Evolutionary conservation across 2,113 vertebrate species (phyloP).

Genomic region (Etheostoma spectabile): DNA sequence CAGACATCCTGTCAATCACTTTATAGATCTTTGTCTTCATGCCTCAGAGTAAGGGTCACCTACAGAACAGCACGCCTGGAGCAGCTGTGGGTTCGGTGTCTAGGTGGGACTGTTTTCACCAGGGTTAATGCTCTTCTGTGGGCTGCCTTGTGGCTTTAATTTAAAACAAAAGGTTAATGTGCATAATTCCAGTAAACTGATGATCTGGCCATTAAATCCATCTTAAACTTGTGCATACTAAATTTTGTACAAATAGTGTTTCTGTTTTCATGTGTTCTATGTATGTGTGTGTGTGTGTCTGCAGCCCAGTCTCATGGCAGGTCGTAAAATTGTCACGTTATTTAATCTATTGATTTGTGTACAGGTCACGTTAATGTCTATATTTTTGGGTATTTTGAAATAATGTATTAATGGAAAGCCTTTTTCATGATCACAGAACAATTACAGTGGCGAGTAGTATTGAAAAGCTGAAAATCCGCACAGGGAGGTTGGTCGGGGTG

Average conservation of each 20-base stretch:
- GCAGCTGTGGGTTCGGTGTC: background rate
- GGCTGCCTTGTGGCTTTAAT: background rate
- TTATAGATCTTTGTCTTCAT: background rate
- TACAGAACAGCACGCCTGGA: background rate
- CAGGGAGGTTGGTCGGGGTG: too few relatives aligned
- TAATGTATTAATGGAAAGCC: too few relatives aligned
- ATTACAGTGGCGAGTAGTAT: too few relatives aligned
- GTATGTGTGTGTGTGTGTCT: background rate
- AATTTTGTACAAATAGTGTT: background rate
- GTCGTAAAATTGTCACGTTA: too few relatives aligned
- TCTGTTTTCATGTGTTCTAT: background rate
- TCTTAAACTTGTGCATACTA: background rate
- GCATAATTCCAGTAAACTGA: background rate
- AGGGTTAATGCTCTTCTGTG: background rate
- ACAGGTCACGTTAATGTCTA: too few relatives aligned
- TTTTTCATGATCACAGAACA: too few relatives aligned
- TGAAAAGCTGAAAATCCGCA: too few relatives aligned
- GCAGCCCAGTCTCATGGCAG: background rate
- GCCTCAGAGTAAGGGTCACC: background rate
- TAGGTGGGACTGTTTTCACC: background rate
- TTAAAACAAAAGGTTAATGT: background rate
- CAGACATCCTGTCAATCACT: background rate
- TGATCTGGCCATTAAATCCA: constrained; percentile 17
- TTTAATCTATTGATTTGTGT: too few relatives aligned
- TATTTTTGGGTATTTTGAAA: too few relatives aligned